Evolutionary conservation across 2,797 vertebrate genomes (phyloP), one percentile per base, ranked within the genome.

Genomic region (Bradypodion ventrale): DNA sequence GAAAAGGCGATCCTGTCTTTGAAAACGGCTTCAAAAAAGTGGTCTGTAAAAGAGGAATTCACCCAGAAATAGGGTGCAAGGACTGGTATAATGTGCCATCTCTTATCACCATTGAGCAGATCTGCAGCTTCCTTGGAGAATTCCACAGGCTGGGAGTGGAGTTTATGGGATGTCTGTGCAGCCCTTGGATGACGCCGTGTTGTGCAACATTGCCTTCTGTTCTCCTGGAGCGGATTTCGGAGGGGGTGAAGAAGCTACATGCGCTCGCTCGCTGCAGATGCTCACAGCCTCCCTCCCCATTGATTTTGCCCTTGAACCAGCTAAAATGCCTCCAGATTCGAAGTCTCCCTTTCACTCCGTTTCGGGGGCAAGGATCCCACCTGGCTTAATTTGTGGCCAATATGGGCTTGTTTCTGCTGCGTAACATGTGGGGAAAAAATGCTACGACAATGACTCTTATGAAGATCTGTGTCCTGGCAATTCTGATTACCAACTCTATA

Each of bases 201-300:
- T 73, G 80, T 42, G 69, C 80, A 82, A 82, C 80, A 73, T 32
- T n/a, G 69, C 69, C 80, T 73, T 82, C 80, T 82, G 80, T 82
- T 82, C 69, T 62, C 56, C 80, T 73, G 69, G 56, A 82, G 56
- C 69, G 44, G 69, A 63, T 62, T 62, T 37, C 25, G 37, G 70
- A 46, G 37, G 80, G 46, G 52, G 79, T 4, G 44, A 9, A 2
- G 25, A 29, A n/a, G 56, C 21, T 3, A 4, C 1, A 13, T 19
- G 23, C 6, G 12, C 40, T 32, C n/a, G 68, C 29, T 62, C 32
- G 12, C 15, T 23, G 10, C 13, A 40, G 29, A 19, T 35, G 62
- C 42, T 32, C 62, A 79, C 27, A 10, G 7, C 46, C 46, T 13
- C 4, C 46, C 46, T 13, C 4, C 46, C 46, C 2, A 7, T 23